Evolutionary conservation across 2,888 invertebrate genomes (phyloP), one percentile per base, ranked within the genome.

Genomic region (Microchrysa polita): DNA sequence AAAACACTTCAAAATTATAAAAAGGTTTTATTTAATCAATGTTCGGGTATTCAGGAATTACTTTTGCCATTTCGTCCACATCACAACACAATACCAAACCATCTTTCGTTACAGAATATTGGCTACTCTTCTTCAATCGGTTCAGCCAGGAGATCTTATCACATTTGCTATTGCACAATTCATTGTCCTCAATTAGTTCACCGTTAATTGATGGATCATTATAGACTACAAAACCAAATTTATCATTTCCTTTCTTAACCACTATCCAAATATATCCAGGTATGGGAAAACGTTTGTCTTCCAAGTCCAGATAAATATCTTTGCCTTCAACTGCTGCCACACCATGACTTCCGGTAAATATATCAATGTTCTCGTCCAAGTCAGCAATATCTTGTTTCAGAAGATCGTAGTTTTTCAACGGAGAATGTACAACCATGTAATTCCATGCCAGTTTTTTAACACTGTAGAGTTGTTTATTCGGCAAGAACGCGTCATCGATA

Each of bases 401-500:
- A 0, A 77, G 67, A 9, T 77, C 76, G 22, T 80, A 76, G 53
- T 79, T 79, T 7, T 40, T 34, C 1, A 79, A 69, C 20, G 79
- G 75, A 34, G 80, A 80, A 63, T 79, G 76, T n/a, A 77, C 63
- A 4, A 80, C 75, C 48, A 78, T 79, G 72, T 79, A 81, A 65
- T 81, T 81, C 81, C 81, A 81, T 1, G 79, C 76, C 1, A 81
- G 74, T 72, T 81, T 81, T 57, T 79, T 79, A 0, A 77, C 77
- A 5, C 79, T 75, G 20, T 77, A 77, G 55, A 80, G 77, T 73
- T 81, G 81, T 18, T 74, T 76, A 69, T 79, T 79, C 20, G 75
- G 77, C 5, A 81, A 73, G 2, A 81, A 74, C 1, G 77, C 53
- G 34, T 73, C 42, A 61, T 79, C 79, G 1, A 81, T 74, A 18